Conservation (phyloP, 2,888 invertebrate genomes). For the Eledona agricola region DNA sequence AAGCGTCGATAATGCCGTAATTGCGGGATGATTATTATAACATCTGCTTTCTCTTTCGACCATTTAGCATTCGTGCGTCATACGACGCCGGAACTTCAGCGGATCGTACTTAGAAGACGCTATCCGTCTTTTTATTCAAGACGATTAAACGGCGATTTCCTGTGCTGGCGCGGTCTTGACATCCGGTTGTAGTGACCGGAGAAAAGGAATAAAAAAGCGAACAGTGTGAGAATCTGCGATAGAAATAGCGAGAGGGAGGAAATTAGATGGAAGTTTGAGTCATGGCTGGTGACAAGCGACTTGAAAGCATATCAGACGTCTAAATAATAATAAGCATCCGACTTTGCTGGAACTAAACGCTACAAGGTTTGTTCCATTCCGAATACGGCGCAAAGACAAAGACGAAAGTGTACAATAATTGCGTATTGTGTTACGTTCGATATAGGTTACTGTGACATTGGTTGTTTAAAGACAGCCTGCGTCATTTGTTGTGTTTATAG, state of each 20-base stretch:
- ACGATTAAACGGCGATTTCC: conserved; percentile 31
- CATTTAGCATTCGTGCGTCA: conserved; percentile 1
- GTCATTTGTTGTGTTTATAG: too few relatives aligned
- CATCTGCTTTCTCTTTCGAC: conserved; percentile 16
- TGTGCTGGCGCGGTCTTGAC: conserved; percentile 24
- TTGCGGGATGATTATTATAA: too few relatives aligned
- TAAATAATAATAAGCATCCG: conserved; percentile 20
- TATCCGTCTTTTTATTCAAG: conserved; percentile 24
- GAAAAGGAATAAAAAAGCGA: background rate
- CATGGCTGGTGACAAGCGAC: conserved; percentile 5
- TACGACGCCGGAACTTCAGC: conserved; percentile 4
- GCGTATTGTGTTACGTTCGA: conserved; percentile 9
- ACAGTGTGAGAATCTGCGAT: background rate
- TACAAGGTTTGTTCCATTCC: conserved; percentile 17
- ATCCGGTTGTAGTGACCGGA: conserved; percentile 23
- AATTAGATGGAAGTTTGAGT: conserved; percentile 1
- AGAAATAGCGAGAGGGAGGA: too few relatives aligned
- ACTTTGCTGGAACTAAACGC: conserved; percentile 19
- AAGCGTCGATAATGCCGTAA: too few relatives aligned
- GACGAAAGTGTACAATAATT: conserved; percentile 12
- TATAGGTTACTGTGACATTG: conserved; percentile 29
- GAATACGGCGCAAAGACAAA: conserved; percentile 5
- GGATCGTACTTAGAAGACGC: conserved; percentile 5
- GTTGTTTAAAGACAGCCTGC: too few relatives aligned
- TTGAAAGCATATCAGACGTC: conserved; percentile 8